A percentile compares a stretch with the other conserved stretches of the same genome.
Evolutionary conservation across 2,888 invertebrate species (phyloP).

Genomic region (Thereva nobilitata): DNA sequence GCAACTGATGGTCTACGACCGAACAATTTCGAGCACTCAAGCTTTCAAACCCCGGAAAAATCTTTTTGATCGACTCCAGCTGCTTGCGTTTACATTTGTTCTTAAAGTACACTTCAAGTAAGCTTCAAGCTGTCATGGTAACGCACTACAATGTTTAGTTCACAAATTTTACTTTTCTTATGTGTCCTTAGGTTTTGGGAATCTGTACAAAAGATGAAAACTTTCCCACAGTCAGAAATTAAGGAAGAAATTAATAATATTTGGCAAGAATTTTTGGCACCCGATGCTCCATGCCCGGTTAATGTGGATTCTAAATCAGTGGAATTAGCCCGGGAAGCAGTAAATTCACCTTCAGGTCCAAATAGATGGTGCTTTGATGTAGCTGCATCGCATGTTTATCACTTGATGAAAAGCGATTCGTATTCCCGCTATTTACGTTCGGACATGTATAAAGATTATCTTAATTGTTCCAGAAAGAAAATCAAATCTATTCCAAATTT

Average conservation of each 20-base stretch:
- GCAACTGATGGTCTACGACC: too few species aligned
- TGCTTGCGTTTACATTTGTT: too few species aligned
- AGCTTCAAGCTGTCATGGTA: neutral
- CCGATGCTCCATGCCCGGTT: slow-evolving; percentile 94
- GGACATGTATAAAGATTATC: slow-evolving; percentile 97
- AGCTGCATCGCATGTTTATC: slow-evolving; percentile 98
- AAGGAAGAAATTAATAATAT: slow-evolving; percentile 80
- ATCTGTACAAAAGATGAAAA: slow-evolving; percentile 89
- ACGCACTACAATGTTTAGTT: neutral
- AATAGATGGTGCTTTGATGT: slow-evolving; percentile 96
- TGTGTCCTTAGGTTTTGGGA: slow-evolving; percentile 81
- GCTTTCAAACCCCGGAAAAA: neutral
- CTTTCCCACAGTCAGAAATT: slow-evolving; percentile 83
- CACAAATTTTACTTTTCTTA: neutral
- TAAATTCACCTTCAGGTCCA: slow-evolving; percentile 66
- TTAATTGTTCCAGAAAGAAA: slow-evolving; percentile 96
- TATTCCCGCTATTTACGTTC: slow-evolving; percentile 97
- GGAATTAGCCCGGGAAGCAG: slow-evolving; percentile 79
- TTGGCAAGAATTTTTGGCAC: slow-evolving; percentile 91
- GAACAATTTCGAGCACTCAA: too few species aligned
- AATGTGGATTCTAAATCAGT: slow-evolving; percentile 95
- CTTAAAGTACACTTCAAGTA: too few species aligned
- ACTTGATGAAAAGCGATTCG: slow-evolving; percentile 98
- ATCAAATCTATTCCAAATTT: slow-evolving; percentile 65
- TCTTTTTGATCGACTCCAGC: neutral